Evolutionary conservation across 2,113 vertebrate genomes (phyloP).

Genomic region (Genyomyrus donnyi): DNA sequence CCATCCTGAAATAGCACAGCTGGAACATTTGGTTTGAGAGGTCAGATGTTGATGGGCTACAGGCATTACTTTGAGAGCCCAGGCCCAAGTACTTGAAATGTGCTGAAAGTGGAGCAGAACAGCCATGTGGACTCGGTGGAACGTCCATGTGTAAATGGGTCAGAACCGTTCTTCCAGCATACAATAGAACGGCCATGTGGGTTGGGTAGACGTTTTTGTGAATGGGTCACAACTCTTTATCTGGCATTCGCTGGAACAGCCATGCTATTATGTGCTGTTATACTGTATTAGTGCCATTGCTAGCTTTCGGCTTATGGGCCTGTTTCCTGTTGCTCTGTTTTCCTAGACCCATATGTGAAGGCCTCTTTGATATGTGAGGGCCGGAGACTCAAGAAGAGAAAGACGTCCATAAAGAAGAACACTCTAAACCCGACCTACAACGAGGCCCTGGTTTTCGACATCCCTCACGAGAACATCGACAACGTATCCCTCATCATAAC

Average conservation of each 20-base stretch:
- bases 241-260: background rate
- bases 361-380: constrained; percentile 85
- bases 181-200: background rate
- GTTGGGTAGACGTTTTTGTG: background rate
- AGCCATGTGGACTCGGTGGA: background rate
- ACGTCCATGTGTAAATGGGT: background rate
- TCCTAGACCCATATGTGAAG: constrained; percentile 83
- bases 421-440: constrained; percentile 88
- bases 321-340: background rate
- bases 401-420: constrained; percentile 93
- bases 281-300: background rate
- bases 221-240: background rate
- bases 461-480: constrained; percentile 84
- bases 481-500: constrained; percentile 78
- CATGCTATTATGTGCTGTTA: background rate
- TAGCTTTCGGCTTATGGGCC: background rate
- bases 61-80: background rate
- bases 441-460: constrained; percentile 86
- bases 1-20: background rate
- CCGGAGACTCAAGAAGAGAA: constrained; percentile 83
- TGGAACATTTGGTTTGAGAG: background rate
- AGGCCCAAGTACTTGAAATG: background rate
- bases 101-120: background rate
- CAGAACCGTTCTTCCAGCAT: background rate
- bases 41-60: background rate